Percentiles rank a stretch among this genome's conserved stretches.
These are phyloP conservation scores for Steinernema feltiae DNA, from an alignment of 1,140 invertebrate genomes.

Conservation along the genomic window DNA sequence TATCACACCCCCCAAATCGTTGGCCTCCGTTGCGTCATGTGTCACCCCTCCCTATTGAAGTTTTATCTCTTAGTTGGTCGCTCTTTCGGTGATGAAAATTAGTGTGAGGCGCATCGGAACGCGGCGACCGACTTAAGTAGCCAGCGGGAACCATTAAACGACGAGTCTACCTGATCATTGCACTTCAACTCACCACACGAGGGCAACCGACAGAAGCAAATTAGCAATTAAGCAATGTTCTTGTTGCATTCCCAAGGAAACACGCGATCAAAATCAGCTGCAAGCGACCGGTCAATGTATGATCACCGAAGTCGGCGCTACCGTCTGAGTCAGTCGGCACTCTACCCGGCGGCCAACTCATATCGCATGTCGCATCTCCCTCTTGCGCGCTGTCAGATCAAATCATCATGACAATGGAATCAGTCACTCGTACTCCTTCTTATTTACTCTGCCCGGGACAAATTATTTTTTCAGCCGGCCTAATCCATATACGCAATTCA, in stretches of 20 bases:
- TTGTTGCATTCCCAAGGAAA: too few relatives aligned
- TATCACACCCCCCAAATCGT: neutral
- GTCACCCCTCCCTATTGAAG: conserved; percentile 7
- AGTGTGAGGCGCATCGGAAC: too few relatives aligned
- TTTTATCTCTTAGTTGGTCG: neutral
- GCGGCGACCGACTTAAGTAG: too few relatives aligned
- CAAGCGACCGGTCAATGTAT: too few relatives aligned
- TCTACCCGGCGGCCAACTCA: neutral
- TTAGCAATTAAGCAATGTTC: too few relatives aligned
- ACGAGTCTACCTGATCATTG: too few relatives aligned
- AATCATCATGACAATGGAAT: neutral
- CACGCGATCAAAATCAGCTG: neutral
- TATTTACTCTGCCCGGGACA: neutral
- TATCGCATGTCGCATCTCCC: neutral
- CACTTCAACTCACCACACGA: too few relatives aligned
- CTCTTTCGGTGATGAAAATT: neutral
- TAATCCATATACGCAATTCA: neutral
- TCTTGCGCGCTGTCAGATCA: conserved; percentile 10
- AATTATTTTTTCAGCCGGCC: neutral
- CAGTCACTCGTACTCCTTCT: conserved; percentile 7
- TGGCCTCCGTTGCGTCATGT: neutral
- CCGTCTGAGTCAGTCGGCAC: neutral
- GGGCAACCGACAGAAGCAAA: neutral
- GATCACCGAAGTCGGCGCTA: neutral
- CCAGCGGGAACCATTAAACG: neutral